Conservation (phyloP, 2,113 vertebrate genomes). For the Lophura nycthemera region DNA sequence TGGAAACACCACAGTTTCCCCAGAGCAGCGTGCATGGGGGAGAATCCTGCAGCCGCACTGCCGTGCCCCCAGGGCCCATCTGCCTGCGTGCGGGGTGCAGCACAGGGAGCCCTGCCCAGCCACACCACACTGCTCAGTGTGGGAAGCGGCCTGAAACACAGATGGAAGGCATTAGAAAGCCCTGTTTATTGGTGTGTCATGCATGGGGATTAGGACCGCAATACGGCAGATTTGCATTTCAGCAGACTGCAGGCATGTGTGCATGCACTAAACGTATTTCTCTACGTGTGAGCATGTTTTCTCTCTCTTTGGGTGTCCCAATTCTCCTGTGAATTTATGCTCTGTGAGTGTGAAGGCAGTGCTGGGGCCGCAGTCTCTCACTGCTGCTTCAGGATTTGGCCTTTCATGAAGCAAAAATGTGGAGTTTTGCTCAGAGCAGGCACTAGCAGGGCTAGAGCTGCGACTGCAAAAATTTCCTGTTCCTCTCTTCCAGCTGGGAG, state of each 20-base stretch:
- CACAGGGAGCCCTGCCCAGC: background rate
- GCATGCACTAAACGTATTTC: background rate
- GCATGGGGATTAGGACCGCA: conserved; percentile 49
- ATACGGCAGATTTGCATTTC: conserved; percentile 52
- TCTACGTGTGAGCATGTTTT: background rate
- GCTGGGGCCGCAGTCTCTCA: background rate
- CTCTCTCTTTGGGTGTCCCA: conserved; percentile 39
- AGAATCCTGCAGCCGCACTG: conserved; percentile 14
- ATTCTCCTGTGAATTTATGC: conserved; percentile 15
- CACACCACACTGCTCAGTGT: conserved; percentile 46
- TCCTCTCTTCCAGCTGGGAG: background rate
- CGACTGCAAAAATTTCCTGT: background rate
- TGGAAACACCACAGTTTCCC: background rate
- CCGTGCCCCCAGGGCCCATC: no score
- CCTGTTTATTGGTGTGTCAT: conserved; percentile 50
- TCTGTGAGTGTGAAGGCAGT: background rate
- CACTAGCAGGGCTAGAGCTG: background rate
- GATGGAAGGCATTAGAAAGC: conserved; percentile 49
- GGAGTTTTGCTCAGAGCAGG: background rate
- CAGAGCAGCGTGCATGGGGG: conserved; percentile 5
- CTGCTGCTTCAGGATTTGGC: background rate
- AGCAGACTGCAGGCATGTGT: conserved; percentile 38
- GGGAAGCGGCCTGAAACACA: conserved; percentile 53
- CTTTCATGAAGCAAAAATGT: background rate
- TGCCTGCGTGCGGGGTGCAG: no score